phyloP scores from a whole-genome alignment of 2,888 invertebrate genomes.

The Griposia aprilina region DNA sequence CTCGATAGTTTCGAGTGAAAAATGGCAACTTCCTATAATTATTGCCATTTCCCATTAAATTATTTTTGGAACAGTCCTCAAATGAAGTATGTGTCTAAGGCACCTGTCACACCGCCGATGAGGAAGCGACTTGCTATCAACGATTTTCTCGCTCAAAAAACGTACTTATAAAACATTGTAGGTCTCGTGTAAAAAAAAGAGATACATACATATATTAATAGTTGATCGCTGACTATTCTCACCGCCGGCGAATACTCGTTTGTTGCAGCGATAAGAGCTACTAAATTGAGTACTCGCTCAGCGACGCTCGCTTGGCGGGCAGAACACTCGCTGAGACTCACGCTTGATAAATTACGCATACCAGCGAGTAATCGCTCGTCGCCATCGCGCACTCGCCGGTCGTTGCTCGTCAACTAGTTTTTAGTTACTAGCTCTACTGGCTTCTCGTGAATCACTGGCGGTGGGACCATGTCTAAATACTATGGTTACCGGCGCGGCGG shows the following conservation, averaged over 20 bases:
- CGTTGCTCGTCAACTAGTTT: not conserved
- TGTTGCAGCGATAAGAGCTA: not conserved
- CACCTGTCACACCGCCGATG: not conserved
- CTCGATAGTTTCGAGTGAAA: not conserved
- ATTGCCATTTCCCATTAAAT: not conserved
- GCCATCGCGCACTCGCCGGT: not conserved
- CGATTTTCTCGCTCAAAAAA: not conserved
- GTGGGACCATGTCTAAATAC: not conserved
- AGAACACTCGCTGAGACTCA: not conserved
- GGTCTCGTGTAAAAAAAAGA: not conserved
- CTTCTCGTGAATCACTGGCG: not conserved
- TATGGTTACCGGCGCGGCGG: conserved; percentile 20
- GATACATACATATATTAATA: not conserved
- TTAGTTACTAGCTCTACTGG: not conserved
- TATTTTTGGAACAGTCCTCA: not conserved
- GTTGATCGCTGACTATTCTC: not conserved
- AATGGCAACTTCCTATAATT: not conserved
- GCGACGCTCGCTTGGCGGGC: not conserved
- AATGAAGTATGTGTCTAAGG: not conserved
- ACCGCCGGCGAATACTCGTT: not conserved
- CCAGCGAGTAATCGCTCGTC: not conserved
- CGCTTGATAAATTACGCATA: too few species aligned
- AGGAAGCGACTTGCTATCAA: not conserved
- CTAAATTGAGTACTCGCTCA: not conserved
- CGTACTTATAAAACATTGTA: not conserved